A percentile compares a stretch with the other conserved stretches of the same genome.
These are phyloP conservation scores for Prunella himalayana DNA, from an alignment of 2,113 vertebrate genomes.

Conservation along the genomic window DNA sequence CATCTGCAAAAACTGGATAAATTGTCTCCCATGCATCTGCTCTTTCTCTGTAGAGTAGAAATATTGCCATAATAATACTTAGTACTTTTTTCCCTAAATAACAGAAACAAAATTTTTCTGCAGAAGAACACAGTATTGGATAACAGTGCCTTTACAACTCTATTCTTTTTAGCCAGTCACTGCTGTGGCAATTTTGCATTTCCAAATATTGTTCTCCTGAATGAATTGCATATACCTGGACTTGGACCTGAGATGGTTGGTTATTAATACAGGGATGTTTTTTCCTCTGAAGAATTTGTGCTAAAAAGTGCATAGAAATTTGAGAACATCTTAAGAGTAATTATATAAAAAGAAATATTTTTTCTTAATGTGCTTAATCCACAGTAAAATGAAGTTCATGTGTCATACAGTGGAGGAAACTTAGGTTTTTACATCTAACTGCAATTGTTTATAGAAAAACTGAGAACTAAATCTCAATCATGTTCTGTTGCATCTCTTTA, in stretches of 20 bases:
- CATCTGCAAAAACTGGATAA: background rate
- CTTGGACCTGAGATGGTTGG: background rate
- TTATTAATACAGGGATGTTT: background rate
- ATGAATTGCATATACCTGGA: background rate
- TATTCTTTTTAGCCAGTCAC: background rate
- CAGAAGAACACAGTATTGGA: background rate
- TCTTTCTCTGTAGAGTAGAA: background rate
- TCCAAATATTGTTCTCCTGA: background rate
- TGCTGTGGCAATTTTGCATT: background rate
- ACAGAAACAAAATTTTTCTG: background rate
- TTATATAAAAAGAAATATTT: background rate
- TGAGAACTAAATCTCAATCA: background rate
- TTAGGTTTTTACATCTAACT: background rate
- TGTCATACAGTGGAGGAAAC: background rate
- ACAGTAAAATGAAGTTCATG: background rate
- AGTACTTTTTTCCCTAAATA: background rate
- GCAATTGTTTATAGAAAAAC: background rate
- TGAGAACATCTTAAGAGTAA: background rate
- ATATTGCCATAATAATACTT: background rate
- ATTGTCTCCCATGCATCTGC: background rate
- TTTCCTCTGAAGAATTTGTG: background rate
- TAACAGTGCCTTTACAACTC: background rate
- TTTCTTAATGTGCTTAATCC: background rate
- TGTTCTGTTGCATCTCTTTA: background rate
- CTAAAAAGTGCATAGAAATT: background rate